A percentile compares a stretch with the other conserved stretches of the same genome.
Conservation (phyloP, 2,888 invertebrate genomes). For the Gymnoscelis rufifasciata region DNA sequence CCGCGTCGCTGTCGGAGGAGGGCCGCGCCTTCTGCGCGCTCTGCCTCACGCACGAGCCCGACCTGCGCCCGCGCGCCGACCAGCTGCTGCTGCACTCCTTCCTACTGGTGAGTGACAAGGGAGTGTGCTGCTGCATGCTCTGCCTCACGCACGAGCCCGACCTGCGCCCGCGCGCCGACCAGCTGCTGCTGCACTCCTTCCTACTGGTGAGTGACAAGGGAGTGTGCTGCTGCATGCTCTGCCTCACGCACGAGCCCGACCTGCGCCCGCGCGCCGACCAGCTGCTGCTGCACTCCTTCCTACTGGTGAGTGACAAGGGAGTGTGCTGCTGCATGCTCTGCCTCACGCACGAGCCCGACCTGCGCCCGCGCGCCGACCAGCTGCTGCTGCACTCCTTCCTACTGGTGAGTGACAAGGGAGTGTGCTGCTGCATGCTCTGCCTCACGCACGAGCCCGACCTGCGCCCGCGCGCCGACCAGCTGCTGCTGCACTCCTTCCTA, state of each 20-base stretch:
- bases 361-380: slow-evolving; percentile 83
- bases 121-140: slow-evolving; percentile 85
- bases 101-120: slow-evolving; percentile 78
- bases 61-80: slow-evolving; percentile 83
- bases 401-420: slow-evolving; percentile 70
- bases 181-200: slow-evolving; percentile 87
- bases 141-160: slow-evolving; percentile 92
- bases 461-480: no score
- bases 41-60: slow-evolving; percentile 91
- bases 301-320: slow-evolving; percentile 77
- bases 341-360: slow-evolving; percentile 89
- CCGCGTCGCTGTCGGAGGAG: slow-evolving; percentile 87
- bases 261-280: slow-evolving; percentile 83
- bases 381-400: slow-evolving; percentile 88
- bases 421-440: no score
- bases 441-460: no score
- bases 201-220: slow-evolving; percentile 79
- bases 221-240: slow-evolving; percentile 86
- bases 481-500: no score
- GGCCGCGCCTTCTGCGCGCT: slow-evolving; percentile 87
- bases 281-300: slow-evolving; percentile 87
- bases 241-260: slow-evolving; percentile 90
- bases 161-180: slow-evolving; percentile 83
- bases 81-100: slow-evolving; percentile 88
- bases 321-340: slow-evolving; percentile 88